phyloP scores from a whole-genome alignment of 2,888 invertebrate genomes.

The Caenorhabditis sinica region DNA sequence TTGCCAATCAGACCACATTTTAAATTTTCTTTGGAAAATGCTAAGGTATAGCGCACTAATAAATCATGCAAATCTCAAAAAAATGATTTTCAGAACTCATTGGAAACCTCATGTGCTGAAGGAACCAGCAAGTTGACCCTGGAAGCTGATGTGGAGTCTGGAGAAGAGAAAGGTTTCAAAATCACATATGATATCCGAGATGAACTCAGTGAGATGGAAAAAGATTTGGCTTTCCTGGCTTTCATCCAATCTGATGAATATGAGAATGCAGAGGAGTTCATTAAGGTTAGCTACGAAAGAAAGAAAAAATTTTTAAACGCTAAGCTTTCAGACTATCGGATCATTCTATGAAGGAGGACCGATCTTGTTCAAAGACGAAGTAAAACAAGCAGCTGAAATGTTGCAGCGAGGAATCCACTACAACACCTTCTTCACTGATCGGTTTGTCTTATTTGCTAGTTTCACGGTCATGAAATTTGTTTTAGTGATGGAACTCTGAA shows the following conservation, averaged over 20 bases:
- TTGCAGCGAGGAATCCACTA: constrained; percentile 75
- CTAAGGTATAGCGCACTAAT: constrained; percentile 66
- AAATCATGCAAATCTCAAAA: not conserved
- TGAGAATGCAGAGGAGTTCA: constrained; percentile 80
- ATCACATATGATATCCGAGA: constrained; percentile 76
- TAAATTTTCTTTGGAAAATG: constrained; percentile 76
- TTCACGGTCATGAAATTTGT: not conserved
- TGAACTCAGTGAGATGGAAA: constrained; percentile 76
- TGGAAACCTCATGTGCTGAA: constrained; percentile 72
- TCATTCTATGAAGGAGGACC: constrained; percentile 75
- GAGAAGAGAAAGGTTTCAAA: constrained; percentile 57
- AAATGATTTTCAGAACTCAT: constrained; percentile 68
- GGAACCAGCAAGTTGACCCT: constrained; percentile 67
- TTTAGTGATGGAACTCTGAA: constrained; percentile 75
- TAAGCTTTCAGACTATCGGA: constrained; percentile 73
- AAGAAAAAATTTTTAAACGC: too few relatives aligned
- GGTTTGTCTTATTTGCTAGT: constrained; percentile 34
- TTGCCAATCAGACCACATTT: constrained; percentile 77
- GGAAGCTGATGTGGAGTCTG: constrained; percentile 66
- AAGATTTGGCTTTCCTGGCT: constrained; percentile 78
- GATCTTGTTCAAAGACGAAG: constrained; percentile 70
- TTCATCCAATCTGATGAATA: constrained; percentile 78
- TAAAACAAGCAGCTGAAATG: constrained; percentile 67
- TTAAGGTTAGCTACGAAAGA: constrained; percentile 74
- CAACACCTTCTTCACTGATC: constrained; percentile 80